phyloP scores from a whole-genome alignment of 2,797 vertebrate species.

The Bradypodion pumilum region DNA sequence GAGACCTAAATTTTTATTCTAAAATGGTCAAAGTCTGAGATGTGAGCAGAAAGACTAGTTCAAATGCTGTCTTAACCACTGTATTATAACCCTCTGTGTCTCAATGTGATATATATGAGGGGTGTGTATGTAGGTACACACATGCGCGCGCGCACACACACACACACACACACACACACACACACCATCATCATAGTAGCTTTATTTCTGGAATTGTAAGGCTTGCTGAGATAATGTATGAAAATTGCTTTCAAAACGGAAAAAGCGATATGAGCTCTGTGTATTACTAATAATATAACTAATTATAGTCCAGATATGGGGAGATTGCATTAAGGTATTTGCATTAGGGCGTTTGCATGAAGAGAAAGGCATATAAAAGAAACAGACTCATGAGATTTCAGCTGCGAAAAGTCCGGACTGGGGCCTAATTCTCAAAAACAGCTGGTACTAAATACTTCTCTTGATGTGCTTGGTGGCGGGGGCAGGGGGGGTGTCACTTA shows the following conservation, averaged over 20 bases:
- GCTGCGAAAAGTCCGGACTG: not conserved
- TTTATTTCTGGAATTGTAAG: conserved; percentile 1
- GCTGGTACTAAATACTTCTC: not conserved
- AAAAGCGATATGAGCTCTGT: not conserved
- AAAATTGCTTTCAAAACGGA: conserved; percentile 5
- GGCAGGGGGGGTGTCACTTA: not conserved
- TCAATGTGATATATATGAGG: not conserved
- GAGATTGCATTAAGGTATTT: not conserved
- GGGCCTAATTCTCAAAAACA: not conserved
- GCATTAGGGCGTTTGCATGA: not conserved
- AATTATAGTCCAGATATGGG: not conserved
- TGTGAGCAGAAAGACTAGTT: not conserved
- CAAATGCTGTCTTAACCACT: not conserved
- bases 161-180: no score
- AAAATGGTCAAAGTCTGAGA: not conserved
- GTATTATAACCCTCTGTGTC: not conserved
- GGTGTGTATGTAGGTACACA: no score
- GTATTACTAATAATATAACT: not conserved
- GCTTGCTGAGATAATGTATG: not conserved
- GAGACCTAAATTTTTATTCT: not conserved
- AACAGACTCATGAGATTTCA: not conserved
- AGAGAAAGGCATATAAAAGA: not conserved
- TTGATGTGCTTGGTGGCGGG: not conserved
- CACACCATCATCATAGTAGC: not conserved
- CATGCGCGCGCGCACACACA: no score